phyloP scores from a whole-genome alignment of 2,888 invertebrate species.

The Hypsopygia costalis region DNA sequence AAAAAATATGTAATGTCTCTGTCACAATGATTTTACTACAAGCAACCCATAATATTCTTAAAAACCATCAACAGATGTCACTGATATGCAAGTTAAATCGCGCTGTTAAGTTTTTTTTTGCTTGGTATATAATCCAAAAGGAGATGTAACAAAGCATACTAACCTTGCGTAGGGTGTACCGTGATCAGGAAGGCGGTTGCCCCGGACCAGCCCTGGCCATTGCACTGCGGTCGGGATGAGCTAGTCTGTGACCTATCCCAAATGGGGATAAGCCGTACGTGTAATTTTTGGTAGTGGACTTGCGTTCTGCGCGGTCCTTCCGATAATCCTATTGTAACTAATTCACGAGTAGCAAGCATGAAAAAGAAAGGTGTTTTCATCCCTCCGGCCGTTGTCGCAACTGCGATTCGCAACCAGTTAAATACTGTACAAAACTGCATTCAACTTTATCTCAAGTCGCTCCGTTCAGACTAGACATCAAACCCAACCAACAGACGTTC shows the following conservation, averaged over 20 bases:
- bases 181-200: conserved; percentile 86
- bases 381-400: too few species aligned
- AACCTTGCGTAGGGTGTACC: conserved; percentile 88
- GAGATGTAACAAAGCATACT: conserved; percentile 56
- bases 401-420: too few species aligned
- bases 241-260: conserved; percentile 81
- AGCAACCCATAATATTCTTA: conserved; percentile 16
- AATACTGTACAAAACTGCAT: too few species aligned
- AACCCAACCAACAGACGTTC: too few species aligned
- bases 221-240: conserved; percentile 83
- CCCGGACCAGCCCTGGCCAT: conserved; percentile 83
- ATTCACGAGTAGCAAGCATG: too few species aligned
- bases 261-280: conserved; percentile 81
- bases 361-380: too few species aligned
- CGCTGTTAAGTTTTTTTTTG: conserved; percentile 43
- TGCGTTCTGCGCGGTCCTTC: conserved; percentile 82
- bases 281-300: conserved; percentile 83
- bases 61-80: conserved; percentile 54
- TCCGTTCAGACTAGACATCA: too few species aligned
- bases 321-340: too few species aligned
- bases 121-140: conserved; percentile 33
- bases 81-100: conserved; percentile 39
- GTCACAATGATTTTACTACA: not conserved
- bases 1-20: too few species aligned
- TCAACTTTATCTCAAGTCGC: too few species aligned